Base-by-base conservation (phyloP, 1,140 invertebrate species). In the Xylocopa sonorina region DNA sequence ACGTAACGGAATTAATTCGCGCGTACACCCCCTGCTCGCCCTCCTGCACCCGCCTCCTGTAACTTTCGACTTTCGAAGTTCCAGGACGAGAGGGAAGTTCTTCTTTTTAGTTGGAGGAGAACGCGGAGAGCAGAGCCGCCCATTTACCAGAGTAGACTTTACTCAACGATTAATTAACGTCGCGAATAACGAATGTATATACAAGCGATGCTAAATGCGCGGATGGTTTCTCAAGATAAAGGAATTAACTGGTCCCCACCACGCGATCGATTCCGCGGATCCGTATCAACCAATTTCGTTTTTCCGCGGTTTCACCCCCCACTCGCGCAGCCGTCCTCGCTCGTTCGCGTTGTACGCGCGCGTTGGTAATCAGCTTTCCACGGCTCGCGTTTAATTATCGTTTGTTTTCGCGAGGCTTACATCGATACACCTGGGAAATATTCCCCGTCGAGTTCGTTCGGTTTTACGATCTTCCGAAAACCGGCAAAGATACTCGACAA, bases 131-230 rank as follows among this genome's bases (percentile, higher is more conserved):
- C n/a, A 34, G 48, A 60, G 24, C 27, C 5, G 53, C 32, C 50
- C 67, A 67, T 81, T 81, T 84, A 69, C 68, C 24, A 53, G 48
- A 24, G 27, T 51, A 66, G 63, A 78, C 83, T 81, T 81, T 84
- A 66, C 53, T 72, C 43, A 46, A 50, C 76, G 77, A 82, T 85
- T 85, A 85, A 85, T 85, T 85, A 85, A 85, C 58, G 75, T 71
- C 60, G 58, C 57, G 55, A 58, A 24, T 57, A 41, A 24, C 34
- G 46, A 76, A 48, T 46, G 18, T 24, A 67, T 24, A 67, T 46
- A 38, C 38, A 9, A 46, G 66, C 55, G 41, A 80, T 63, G 34
- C 51, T 43, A 58, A 48, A 68, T n/a, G n/a, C 29, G 48, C 27
- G 3, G 24, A 48, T 50, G 34, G n/a, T n/a, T 38, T 16, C n/a